Percentiles rank a stretch among this genome's conserved stretches.
Evolutionary conservation across 1,140 invertebrate genomes (phyloP).

Genomic region (Hermetia illucens): DNA sequence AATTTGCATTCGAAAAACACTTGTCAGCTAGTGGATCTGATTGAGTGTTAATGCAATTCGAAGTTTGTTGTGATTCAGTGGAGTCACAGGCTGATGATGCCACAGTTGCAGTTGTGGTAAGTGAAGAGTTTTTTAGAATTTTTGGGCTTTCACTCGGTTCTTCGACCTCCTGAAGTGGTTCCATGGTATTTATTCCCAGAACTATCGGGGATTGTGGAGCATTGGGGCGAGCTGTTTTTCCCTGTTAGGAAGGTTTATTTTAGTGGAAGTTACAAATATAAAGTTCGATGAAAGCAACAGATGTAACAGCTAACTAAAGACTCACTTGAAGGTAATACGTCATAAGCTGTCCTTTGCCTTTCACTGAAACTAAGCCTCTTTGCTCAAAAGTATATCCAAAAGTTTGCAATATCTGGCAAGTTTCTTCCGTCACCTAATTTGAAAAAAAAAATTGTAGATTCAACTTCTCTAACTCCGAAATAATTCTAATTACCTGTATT

Average conservation of each 20-base stretch:
- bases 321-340: conserved; percentile 81
- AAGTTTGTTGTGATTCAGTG: too few species aligned
- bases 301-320: not conserved
- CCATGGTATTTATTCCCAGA: not conserved
- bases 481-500: conserved; percentile 58
- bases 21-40: too few species aligned
- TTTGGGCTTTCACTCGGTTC: not conserved
- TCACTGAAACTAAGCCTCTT: conserved; percentile 79
- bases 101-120: too few species aligned
- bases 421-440: conserved; percentile 82
- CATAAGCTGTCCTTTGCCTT: conserved; percentile 89
- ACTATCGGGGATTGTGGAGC: conserved; percentile 6
- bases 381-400: conserved; percentile 88
- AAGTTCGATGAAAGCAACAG: not conserved
- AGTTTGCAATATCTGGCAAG: conserved; percentile 65
- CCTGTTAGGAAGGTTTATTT: conserved; percentile 14
- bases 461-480: not conserved
- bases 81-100: too few species aligned
- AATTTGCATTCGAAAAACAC: too few species aligned
- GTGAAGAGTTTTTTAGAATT: too few species aligned
- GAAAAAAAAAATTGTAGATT: conserved; percentile 1
- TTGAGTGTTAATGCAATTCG: too few species aligned
- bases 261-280: not conserved
- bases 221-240: conserved; percentile 4
- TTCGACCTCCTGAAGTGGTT: not conserved